Base-by-base conservation (phyloP, 1,140 invertebrate genomes). In the Saccostrea glomerata region DNA sequence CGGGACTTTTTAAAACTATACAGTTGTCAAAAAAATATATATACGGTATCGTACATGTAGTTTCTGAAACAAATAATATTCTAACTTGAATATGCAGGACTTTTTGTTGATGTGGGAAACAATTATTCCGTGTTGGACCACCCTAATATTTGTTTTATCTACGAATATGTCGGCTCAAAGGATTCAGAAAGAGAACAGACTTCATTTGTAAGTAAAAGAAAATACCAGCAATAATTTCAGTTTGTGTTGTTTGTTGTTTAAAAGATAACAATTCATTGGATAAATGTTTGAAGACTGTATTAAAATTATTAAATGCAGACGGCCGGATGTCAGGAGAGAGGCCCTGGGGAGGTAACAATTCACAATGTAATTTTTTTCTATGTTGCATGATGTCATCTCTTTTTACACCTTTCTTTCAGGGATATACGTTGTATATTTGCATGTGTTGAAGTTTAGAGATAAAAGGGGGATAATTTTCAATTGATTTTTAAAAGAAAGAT, bases 71-170 rank as follows among this genome's bases (percentile, higher is more conserved):
- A n/a, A n/a, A n/a, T n/a, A n/a, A n/a, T n/a, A n/a, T n/a, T n/a
- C n/a, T n/a, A n/a, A n/a, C n/a, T n/a, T n/a, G n/a, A n/a, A 47
- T 47, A 89, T 90, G 11, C 77, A 95, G 95, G 92, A 55, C 84
- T 95, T 85, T 95, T 95, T 92, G 94, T 95, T 58, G 94, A 95
- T 89, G 94, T 95, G 63, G 94, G 94, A 12, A 94, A 94, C 90
- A 95, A 95, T 88, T 94, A 94, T 86, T 95, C 94, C 2, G 94
- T 95, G 11, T 90, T 95, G 36, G 95, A 95, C 90, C 93, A 94
- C 82, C 94, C 93, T 23, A 95, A 95, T 86, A 93, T 95, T 58
- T 94, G 94, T 84, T 95, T 95, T 90, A 92, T 95, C 0, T 95
- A 95, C 70, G 94, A 95, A 66, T 94, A 95, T 85, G 93, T 95